phyloP scores from a whole-genome alignment of 2,113 vertebrate species.

The Cichladusa arquata region DNA sequence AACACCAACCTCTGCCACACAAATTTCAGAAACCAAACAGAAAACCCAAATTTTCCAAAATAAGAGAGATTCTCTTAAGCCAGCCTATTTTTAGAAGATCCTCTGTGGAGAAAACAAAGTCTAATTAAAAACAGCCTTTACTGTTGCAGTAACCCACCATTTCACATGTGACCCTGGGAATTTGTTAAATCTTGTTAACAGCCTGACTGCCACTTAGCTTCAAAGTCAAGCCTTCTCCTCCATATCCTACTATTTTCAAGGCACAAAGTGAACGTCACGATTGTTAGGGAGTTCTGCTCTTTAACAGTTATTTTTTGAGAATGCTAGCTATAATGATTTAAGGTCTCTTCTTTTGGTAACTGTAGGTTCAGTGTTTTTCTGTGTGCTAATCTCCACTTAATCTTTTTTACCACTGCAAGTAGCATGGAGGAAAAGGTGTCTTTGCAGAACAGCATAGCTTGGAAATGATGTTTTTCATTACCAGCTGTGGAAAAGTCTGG shows the following conservation, averaged over 20 bases:
- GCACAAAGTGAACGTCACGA: background rate
- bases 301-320: background rate
- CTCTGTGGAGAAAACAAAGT: slow-evolving; percentile 11
- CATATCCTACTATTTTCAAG: background rate
- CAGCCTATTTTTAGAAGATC: slow-evolving; percentile 24
- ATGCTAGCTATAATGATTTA: background rate
- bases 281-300: background rate
- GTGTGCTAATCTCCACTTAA: background rate
- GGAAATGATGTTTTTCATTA: slow-evolving; percentile 10
- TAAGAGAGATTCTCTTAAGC: background rate
- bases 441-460: background rate
- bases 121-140: slow-evolving; percentile 18
- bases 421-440: background rate
- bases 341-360: background rate
- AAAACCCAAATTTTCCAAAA: background rate
- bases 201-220: background rate
- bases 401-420: background rate
- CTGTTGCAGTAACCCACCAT: background rate
- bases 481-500: background rate
- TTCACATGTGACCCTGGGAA: slow-evolving; percentile 1
- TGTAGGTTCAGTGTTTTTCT: background rate
- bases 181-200: slow-evolving; percentile 15
- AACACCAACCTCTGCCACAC: background rate
- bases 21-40: background rate
- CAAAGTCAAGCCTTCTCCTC: background rate